These are phyloP conservation scores for Nephila pilipes DNA, from an alignment of 1,140 invertebrate genomes.

Conservation along the genomic window DNA sequence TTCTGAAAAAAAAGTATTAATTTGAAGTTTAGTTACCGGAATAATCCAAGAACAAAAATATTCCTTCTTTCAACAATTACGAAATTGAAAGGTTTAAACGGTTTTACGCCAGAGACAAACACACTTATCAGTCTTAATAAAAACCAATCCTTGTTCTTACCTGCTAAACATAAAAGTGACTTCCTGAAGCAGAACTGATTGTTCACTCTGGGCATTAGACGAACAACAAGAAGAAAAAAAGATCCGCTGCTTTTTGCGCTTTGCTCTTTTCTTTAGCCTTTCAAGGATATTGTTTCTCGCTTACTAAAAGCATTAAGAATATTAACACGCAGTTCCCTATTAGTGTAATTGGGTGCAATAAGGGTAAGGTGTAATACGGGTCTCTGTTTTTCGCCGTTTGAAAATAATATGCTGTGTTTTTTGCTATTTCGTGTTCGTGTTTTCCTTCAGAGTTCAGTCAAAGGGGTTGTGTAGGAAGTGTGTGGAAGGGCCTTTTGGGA, in stretches of 20 bases:
- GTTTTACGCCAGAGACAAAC: not conserved
- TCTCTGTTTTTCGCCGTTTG: not conserved
- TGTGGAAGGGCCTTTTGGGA: no score
- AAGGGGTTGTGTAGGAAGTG: not conserved
- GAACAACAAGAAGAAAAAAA: slow-evolving; percentile 14
- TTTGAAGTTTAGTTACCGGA: not conserved
- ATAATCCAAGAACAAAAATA: not conserved
- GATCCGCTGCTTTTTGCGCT: not conserved
- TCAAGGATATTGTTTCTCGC: slow-evolving; percentile 2
- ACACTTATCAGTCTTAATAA: not conserved
- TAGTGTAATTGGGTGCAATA: slow-evolving; percentile 60
- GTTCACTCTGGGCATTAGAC: not conserved
- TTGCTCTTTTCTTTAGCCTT: not conserved
- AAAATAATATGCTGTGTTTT: slow-evolving; percentile 45
- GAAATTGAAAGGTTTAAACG: not conserved
- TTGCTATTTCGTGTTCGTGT: not conserved
- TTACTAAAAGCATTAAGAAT: slow-evolving; percentile 60
- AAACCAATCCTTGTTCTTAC: not conserved
- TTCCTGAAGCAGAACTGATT: slow-evolving; percentile 1
- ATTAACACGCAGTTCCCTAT: slow-evolving; percentile 53
- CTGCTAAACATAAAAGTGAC: slow-evolving; percentile 12
- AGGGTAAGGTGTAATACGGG: not conserved
- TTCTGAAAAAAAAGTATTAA: not conserved
- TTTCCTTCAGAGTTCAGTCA: not conserved
- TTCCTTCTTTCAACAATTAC: not conserved